Evolutionary conservation across 2,113 vertebrate species (phyloP), one percentile per base, ranked within the genome.

Genomic region (Patagioenas fasciata): DNA sequence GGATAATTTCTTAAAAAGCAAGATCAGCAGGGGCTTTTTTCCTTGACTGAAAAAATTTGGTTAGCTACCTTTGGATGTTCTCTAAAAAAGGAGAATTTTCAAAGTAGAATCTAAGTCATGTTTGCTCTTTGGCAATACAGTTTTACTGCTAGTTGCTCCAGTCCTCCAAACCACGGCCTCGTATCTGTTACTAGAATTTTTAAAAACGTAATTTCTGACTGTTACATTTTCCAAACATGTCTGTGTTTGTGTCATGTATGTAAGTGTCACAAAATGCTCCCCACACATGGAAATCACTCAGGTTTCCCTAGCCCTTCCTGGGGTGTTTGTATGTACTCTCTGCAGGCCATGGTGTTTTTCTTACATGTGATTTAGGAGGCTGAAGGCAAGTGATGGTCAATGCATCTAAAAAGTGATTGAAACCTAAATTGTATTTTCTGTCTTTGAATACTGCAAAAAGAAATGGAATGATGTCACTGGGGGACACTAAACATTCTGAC

Each of bases 1-100:
- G 80, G 81, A 88, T 92, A 95, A 96, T 91, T 94, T 93, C 62
- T 85, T 96, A 74, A 94, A 92, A 95, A 93, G 64, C 65, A 93
- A 78, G 48, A 93, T 84, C 92, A 94, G 51, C 69, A 61, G 67
- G 72, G n/a, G 5, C 62, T 80, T 88, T 48, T 73, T 60, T 77
- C 61, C 44, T 72, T 86, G 42, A 77, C 74, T 74, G 56, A 17
- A 78, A 69, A 83, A 36, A 56, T 84, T 96, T 86, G 36, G 42
- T 80, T 88, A 84, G 29, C 29, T 78, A 80, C 32, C 65, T 83
- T 57, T 86, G 38, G 19, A 91, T 79, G 13, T 10, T 36, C 26
- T 70, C 47, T 80, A 89, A 89, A 32, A 5, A 77, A 78, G 15
- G 29, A 75, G 18, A 92, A 58, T 61, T 91, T 93, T 74, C n/a